Evolutionary conservation across 2,888 invertebrate species (phyloP), one percentile per base, ranked within the genome.

Genomic region (Nemapogon koenigi): DNA sequence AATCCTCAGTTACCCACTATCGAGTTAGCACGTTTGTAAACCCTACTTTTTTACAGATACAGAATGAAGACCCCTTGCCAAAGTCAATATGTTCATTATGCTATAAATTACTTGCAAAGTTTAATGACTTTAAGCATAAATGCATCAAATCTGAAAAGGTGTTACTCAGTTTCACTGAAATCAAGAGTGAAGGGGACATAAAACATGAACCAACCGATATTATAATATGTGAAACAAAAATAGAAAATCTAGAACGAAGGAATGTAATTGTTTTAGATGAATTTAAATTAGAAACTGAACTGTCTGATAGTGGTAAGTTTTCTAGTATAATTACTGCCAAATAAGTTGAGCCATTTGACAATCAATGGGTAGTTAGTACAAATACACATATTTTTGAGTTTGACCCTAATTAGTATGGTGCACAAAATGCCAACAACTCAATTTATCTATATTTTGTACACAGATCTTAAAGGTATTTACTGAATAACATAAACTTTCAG

Each of bases 41-140:
- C 14, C 17, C 3, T 11, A 14, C 39, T 14, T 18, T 25, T 26
- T 59, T 60, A 3, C 47, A 75, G 76, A 51, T 70, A 7, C 19
- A 22, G 4, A 43, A 44, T 16, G 48, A 59, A 51, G 60, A 69
- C 41, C 61, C 65, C 43, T 48, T 75, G 10, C 66, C 78, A 2
- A 69, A 56, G 49, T 49, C 62, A n/a, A 40, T 80, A 2, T 80
- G 79, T 41, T 50, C 62, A 38, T 39, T 41, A 13, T 80, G 79
- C 43, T 64, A 62, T 43, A 57, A 62, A 6, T 51, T 63, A 3
- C 45, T 80, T 2, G 49, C 46, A 16, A 63, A 62, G 38, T 65
- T 62, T 40, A 52, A 59, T 0, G 54, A 62, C 39, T 80, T 80
- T 43, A 79, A 79, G 54, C 58, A 51, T 28, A 60, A 53, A 25